phyloP scores from a whole-genome alignment of 2,888 invertebrate species.

The Clistopyga incitator region DNA sequence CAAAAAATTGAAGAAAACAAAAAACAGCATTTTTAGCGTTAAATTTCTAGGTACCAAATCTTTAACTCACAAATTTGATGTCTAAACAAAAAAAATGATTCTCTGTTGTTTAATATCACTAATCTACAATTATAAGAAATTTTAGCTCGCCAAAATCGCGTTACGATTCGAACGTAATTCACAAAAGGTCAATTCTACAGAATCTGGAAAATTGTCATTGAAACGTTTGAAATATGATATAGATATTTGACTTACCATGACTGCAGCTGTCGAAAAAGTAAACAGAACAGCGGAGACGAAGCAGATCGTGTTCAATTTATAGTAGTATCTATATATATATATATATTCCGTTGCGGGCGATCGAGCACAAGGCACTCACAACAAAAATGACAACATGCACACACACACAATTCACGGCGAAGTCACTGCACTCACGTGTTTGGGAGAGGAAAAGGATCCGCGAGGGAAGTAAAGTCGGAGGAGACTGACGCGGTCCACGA shows the following conservation, averaged over 20 bases:
- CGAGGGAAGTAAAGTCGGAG: not conserved
- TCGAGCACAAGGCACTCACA: constrained; percentile 23
- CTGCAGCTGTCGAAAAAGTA: constrained; percentile 46
- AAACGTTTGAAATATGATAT: constrained; percentile 1
- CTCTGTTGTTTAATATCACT: too few species aligned
- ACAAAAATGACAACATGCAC: constrained; percentile 40
- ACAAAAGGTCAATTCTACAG: not conserved
- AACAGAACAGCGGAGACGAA: constrained; percentile 42
- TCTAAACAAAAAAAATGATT: too few species aligned
- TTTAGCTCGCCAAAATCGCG: too few species aligned
- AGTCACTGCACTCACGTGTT: constrained; percentile 7
- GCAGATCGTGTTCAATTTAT: constrained; percentile 11
- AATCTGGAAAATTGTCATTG: not conserved
- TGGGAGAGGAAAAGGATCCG: not conserved
- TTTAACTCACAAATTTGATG: too few species aligned
- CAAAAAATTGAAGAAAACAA: too few species aligned
- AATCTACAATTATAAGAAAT: too few species aligned
- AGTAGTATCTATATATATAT: too few species aligned
- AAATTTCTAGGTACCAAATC: too few species aligned
- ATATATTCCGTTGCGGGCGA: constrained; percentile 13
- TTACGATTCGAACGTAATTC: not conserved
- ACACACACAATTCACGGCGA: constrained; percentile 29
- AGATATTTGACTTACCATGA: constrained; percentile 63
- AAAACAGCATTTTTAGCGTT: too few species aligned
- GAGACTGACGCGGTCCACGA: not conserved